Conservation (phyloP, 2,113 vertebrate species). For the Terrapene triunguis region DNA sequence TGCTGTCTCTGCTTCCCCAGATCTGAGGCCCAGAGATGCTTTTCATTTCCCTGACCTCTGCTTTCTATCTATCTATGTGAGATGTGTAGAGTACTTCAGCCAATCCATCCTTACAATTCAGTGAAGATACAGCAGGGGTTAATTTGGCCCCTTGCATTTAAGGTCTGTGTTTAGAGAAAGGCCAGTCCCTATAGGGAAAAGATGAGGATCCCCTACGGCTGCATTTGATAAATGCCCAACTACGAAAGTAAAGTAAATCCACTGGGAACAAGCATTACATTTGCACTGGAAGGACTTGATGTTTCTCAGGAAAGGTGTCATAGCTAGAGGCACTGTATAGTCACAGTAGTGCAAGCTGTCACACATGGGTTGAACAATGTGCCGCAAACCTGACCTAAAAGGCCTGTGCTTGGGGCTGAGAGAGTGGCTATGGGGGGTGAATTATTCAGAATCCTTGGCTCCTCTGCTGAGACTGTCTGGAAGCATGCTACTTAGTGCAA, state of each 20-base stretch:
- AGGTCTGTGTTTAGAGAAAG: not conserved
- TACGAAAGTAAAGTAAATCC: not conserved
- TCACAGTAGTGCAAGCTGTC: not conserved
- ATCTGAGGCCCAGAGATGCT: not conserved
- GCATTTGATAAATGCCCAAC: not conserved
- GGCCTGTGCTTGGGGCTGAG: not conserved
- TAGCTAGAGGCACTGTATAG: not conserved
- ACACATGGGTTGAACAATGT: not conserved
- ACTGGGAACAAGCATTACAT: not conserved
- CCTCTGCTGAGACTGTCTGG: not conserved
- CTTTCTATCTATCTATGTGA: not conserved
- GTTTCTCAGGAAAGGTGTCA: not conserved
- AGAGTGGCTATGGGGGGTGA: not conserved
- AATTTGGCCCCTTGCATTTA: not conserved
- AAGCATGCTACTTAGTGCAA: not conserved
- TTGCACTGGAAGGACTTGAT: not conserved
- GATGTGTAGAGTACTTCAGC: not conserved
- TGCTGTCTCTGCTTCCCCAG: not conserved
- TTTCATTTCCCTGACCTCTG: not conserved
- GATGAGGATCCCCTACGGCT: not conserved
- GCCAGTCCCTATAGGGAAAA: not conserved
- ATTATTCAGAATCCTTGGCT: not conserved
- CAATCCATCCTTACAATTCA: not conserved
- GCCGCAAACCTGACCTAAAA: not conserved
- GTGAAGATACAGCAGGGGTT: not conserved